A percentile compares a stretch with the other conserved stretches of the same genome.
These are phyloP conservation scores for Microchrysa polita DNA, from an alignment of 2,888 invertebrate species.

Conservation along the genomic window DNA sequence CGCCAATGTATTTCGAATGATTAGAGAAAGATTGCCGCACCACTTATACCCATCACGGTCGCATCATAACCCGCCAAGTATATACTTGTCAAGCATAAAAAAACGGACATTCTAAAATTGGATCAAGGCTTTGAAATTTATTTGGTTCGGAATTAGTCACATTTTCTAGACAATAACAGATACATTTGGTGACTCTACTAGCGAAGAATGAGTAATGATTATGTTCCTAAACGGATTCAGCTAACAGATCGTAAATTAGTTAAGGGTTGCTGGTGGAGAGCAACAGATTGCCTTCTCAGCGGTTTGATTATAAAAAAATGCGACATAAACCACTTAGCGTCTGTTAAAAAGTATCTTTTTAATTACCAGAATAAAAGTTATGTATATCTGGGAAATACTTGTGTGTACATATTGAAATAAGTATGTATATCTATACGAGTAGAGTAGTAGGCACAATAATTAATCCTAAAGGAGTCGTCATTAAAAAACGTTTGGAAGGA, in stretches of 20 bases:
- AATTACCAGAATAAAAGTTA: neutral
- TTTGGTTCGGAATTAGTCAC: slow-evolving; percentile 40
- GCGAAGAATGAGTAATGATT: slow-evolving; percentile 23
- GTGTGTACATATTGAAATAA: neutral
- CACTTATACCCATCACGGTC: slow-evolving; percentile 1
- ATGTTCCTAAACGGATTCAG: slow-evolving; percentile 14
- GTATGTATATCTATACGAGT: neutral
- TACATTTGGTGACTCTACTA: slow-evolving; percentile 16
- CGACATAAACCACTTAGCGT: slow-evolving; percentile 14
- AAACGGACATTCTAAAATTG: slow-evolving; percentile 14
- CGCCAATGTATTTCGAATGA: slow-evolving; percentile 31
- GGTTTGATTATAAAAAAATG: neutral
- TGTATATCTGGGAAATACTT: neutral
- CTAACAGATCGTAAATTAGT: slow-evolving; percentile 27
- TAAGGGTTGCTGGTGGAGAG: neutral
- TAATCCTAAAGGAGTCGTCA: too few relatives aligned
- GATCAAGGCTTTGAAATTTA: slow-evolving; percentile 40
- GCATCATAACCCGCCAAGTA: neutral
- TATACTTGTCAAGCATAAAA: neutral
- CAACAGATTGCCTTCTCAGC: neutral
- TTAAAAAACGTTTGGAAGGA: too few relatives aligned
- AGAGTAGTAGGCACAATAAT: too few relatives aligned
- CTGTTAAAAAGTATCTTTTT: slow-evolving; percentile 1
- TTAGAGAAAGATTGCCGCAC: slow-evolving; percentile 19
- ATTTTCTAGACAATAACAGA: slow-evolving; percentile 7